Percentiles rank a stretch among this genome's conserved stretches.
These are phyloP conservation scores for Pachycephala philippinensis DNA, from an alignment of 2,113 vertebrate genomes.

Conservation along the genomic window DNA sequence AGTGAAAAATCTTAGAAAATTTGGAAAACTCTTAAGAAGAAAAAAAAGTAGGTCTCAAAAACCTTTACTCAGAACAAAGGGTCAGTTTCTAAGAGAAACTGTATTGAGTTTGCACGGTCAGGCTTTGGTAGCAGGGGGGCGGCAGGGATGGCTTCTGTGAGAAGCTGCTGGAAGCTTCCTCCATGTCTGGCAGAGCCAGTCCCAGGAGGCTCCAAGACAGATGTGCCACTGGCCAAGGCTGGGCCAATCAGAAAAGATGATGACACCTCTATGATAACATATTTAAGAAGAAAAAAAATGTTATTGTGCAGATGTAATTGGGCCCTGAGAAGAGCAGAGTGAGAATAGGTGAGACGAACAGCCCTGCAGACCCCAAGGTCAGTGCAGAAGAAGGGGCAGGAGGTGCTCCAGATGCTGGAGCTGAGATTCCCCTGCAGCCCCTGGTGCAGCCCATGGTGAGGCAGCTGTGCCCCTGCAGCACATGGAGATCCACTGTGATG, in stretches of 20 bases:
- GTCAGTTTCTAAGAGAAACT: neutral
- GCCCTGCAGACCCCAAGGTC: neutral
- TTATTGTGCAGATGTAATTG: neutral
- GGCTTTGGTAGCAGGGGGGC: neutral
- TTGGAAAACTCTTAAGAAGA: neutral
- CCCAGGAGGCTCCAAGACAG: neutral
- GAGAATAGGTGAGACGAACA: neutral
- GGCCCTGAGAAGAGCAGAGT: neutral
- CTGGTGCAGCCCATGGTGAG: too few relatives aligned
- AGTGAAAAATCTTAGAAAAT: neutral
- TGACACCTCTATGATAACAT: neutral
- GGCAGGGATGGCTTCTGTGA: neutral
- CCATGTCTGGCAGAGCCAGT: neutral
- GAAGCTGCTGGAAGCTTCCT: neutral
- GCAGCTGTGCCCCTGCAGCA: neutral
- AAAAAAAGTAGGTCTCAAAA: neutral
- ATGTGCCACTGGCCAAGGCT: accelerated
- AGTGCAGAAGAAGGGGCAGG: neutral
- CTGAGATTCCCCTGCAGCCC: too few relatives aligned
- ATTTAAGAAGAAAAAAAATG: neutral
- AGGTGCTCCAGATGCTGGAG: neutral
- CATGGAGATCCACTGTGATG: accelerated
- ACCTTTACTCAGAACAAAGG: neutral
- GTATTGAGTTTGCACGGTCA: too few relatives aligned
- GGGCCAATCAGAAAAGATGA: neutral